Conservation (phyloP, 2,888 invertebrate species). For the Hanleya hanleyi region DNA sequence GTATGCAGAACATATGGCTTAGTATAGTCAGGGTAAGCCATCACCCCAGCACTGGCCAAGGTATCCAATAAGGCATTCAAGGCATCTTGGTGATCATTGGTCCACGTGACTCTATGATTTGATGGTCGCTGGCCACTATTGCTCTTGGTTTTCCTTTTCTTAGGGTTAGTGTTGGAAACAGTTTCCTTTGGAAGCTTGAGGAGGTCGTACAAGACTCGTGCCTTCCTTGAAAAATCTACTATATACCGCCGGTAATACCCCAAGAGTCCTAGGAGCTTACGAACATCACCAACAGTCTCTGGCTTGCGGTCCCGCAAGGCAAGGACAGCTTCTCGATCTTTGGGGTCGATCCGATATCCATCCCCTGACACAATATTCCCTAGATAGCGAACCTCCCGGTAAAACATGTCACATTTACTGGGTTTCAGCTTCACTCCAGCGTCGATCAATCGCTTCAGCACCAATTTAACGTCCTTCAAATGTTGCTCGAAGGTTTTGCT, state of each 20-base stretch:
- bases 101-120: conserved; percentile 5
- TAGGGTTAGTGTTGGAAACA: neutral
- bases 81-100: conserved; percentile 3
- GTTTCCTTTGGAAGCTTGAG: neutral
- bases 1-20: conserved; percentile 11
- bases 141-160: no score
- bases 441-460: no score
- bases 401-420: neutral
- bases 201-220: neutral
- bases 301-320: neutral
- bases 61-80: neutral
- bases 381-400: neutral
- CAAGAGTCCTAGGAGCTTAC: neutral
- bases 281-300: neutral
- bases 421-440: no score
- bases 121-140: neutral
- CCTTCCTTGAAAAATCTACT: neutral
- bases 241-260: neutral
- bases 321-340: neutral
- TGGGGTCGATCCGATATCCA: neutral
- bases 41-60: neutral
- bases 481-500: neutral
- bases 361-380: neutral
- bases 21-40: conserved; percentile 4
- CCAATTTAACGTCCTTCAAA: neutral